Percentiles rank a stretch among this genome's conserved stretches.
Conservation (phyloP, 92 coral and sea anemone species). For the Zoanthus sociatus region DNA sequence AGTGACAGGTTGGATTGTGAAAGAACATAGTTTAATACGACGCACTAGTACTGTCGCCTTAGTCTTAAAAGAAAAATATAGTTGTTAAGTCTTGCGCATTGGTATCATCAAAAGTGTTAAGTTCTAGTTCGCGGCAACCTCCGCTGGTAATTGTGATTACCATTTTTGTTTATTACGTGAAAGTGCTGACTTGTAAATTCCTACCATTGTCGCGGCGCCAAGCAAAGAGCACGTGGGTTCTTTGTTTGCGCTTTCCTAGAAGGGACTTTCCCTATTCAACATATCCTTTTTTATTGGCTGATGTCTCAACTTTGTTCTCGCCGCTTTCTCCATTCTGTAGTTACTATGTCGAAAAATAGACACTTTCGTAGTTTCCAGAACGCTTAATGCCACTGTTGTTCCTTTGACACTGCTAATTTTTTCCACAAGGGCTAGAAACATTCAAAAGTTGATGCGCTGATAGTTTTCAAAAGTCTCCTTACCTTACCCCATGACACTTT, state of each 20-base stretch:
- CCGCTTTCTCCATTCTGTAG: background rate
- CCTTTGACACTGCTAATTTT: background rate
- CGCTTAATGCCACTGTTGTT: background rate
- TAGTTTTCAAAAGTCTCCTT: constrained; percentile 14
- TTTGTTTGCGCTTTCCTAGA: background rate
- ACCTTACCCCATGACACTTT: background rate
- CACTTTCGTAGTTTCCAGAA: background rate
- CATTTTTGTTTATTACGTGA: background rate
- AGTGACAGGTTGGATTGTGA: background rate
- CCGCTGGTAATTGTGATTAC: background rate
- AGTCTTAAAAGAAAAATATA: background rate
- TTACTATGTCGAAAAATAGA: background rate
- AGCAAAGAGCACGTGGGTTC: background rate
- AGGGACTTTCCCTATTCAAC: constrained; percentile 4
- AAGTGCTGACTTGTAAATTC: constrained; percentile 22
- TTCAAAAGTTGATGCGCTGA: background rate
- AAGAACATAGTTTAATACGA: background rate
- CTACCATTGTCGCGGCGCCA: background rate
- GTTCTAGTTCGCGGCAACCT: background rate
- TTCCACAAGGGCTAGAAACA: background rate
- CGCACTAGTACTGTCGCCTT: background rate
- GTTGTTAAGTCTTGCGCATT: background rate
- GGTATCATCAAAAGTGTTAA: background rate
- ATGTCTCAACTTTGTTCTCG: constrained; percentile 16
- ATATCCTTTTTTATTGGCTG: background rate